Base-by-base conservation (phyloP, 2,113 vertebrate genomes). In the Pandion haliaetus region DNA sequence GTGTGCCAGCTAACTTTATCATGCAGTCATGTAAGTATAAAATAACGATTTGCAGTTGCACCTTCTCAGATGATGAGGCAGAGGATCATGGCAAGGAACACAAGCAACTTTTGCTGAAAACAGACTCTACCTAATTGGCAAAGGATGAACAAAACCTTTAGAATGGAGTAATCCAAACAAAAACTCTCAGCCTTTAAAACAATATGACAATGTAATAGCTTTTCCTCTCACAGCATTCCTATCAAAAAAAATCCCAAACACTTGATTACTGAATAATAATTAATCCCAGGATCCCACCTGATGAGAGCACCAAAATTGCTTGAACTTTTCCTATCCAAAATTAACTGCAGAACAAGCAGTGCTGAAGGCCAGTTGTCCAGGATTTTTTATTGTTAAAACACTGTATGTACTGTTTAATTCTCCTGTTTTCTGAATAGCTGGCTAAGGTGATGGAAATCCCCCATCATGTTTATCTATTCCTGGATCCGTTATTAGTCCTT, bases 211-310 rank as follows among this genome's bases (percentile, higher is more conserved):
- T 17, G 16, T 47, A 97, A 95, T 86, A 85, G 69, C 34, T 71
- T 82, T 86, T 82, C 77, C 82, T 88, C 86, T 85, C 88, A 62
- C 67, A 88, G 25, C 65, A 54, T 86, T 96, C n/a, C 74, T 93
- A 91, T 71, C 40, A 67, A 77, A 80, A 71, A 74, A 13, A 6
- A 72, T 67, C 7, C 3, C 16, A n/a, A n/a, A 63, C 63, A 70
- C 17, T 45, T 61, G 32, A 95, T 97, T 96, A 93, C 47, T 82
- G 74, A 93, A 89, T 65, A 95, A 93, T 96, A 98, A 97, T 90
- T 94, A 82, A 95, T 90, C 77, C 95, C 95, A 98, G 94, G 28
- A 88, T 76, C 74, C 63, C 29, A 88, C 57, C 57, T 31, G 32
- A 77, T 3, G 7, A 95, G 86, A 77, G 14, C 5, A 38, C 89